Evolutionary conservation across 2,888 invertebrate species (phyloP), one percentile per base, ranked within the genome.

Genomic region (Thumatha senex): DNA sequence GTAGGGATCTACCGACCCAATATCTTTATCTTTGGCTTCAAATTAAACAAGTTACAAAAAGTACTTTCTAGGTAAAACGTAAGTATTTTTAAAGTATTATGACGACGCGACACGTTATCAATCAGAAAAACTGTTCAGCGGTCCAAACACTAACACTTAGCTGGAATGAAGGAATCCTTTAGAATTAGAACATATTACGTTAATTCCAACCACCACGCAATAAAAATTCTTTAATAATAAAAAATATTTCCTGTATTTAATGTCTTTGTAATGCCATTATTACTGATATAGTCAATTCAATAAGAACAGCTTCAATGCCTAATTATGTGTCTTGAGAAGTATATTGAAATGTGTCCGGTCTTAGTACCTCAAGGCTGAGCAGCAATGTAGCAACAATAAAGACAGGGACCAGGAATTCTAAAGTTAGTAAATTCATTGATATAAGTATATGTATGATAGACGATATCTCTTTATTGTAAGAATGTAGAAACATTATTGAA

Each of bases 281-380:
- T 24, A 24, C 18, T 24, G 18, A 24, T 24, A 24, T 24, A n/a
- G 18, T 24, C 18, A 24, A 4, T 4, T 24, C 18, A 2, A 24
- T n/a, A n/a, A n/a, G n/a, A n/a, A n/a, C n/a, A n/a, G n/a, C 18
- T 24, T 24, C 5, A 24, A 5, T 24, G 18, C 5, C 5, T 2
- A 24, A 24, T 24, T 24, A n/a, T n/a, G n/a, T n/a, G 18, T 24
- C 2, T 5, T 24, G 5, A 2, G 18, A 24, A 24, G 30, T 53
- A 48, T 38, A 15, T 53, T 29, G 35, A 44, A 47, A 43, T 54
- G 39, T 52, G 40, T 15, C 41, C 13, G 12, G 40, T 38, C 30
- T 36, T 29, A 41, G 36, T 11, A 10, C 7, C 12, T 42, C 33
- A 51, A 53, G 38, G 47, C 15, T 42, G 3, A 14, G 13, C 43